Conservation (phyloP, 2,888 invertebrate genomes). For the Bombylius major region DNA sequence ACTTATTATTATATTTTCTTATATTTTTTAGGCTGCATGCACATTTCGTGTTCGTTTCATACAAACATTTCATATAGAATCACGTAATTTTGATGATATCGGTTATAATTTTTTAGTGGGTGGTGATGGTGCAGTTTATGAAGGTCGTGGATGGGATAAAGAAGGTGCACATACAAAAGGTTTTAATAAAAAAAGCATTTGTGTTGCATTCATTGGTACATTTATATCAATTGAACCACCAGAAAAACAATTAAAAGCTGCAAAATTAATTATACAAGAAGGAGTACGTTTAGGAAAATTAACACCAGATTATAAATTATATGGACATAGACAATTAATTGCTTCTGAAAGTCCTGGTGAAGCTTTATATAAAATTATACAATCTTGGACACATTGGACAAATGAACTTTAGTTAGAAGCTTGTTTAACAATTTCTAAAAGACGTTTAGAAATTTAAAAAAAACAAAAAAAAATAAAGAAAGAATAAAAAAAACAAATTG, state of each 20-base stretch:
- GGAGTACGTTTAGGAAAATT: conserved; percentile 52
- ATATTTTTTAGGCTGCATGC: conserved; percentile 41
- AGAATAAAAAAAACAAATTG: too few species aligned
- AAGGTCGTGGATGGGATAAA: conserved; percentile 60
- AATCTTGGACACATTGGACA: conserved; percentile 53
- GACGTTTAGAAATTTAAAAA: background rate
- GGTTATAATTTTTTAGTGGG: conserved; percentile 68
- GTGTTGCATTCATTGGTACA: conserved; percentile 60
- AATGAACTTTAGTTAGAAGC: background rate
- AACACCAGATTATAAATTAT: conserved; percentile 48
- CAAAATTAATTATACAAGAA: conserved; percentile 45
- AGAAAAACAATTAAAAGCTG: conserved; percentile 45
- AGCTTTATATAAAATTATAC: conserved; percentile 48
- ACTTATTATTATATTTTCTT: too few species aligned
- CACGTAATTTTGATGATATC: conserved; percentile 51
- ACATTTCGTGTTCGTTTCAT: conserved; percentile 46
- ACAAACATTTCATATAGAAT: conserved; percentile 58
- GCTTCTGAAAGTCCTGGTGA: conserved; percentile 58
- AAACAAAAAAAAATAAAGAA: too few species aligned
- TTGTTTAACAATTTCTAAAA: background rate
- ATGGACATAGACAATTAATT: conserved; percentile 54
- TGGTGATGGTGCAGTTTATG: conserved; percentile 62
- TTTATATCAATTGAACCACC: conserved; percentile 44
- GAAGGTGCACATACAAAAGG: conserved; percentile 57
- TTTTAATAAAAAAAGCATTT: conserved; percentile 53